These are phyloP conservation scores for Anas bernieri DNA, from an alignment of 2,797 vertebrate genomes.

Conservation along the genomic window DNA sequence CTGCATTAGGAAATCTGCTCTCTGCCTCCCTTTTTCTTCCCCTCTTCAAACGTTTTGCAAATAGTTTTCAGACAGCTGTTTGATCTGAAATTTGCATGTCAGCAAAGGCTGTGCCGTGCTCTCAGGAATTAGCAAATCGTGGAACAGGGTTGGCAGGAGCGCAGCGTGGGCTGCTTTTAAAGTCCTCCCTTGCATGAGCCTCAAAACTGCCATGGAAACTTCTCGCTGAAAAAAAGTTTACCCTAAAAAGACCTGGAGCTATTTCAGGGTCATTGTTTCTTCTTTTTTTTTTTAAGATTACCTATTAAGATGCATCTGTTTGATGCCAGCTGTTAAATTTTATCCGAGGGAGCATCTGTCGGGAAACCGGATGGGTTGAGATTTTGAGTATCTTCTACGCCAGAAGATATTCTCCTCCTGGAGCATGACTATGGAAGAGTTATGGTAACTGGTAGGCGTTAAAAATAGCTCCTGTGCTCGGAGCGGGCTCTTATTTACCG, in stretches of 20 bases:
- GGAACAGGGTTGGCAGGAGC: constrained; percentile 64
- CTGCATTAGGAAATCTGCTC: constrained; percentile 50
- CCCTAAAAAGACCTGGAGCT: constrained; percentile 48
- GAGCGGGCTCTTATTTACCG: neutral
- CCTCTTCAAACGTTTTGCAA: constrained; percentile 69
- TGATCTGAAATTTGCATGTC: constrained; percentile 65
- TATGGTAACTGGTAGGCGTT: neutral
- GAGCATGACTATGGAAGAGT: neutral
- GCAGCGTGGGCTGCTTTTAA: constrained; percentile 53
- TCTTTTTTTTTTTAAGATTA: neutral
- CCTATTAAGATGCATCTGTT: constrained; percentile 40
- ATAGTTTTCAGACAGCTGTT: constrained; percentile 38
- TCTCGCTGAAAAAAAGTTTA: constrained; percentile 38
- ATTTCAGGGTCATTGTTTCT: neutral
- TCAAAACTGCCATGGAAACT: constrained; percentile 49
- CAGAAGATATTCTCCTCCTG: neutral
- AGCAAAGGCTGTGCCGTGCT: constrained; percentile 44
- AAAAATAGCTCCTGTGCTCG: neutral
- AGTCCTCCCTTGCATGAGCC: constrained; percentile 39
- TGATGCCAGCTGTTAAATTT: constrained; percentile 42
- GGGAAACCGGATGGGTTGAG: neutral
- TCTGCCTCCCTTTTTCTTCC: constrained; percentile 57
- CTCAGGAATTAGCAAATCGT: constrained; percentile 45
- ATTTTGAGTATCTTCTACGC: neutral
- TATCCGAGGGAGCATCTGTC: constrained; percentile 6